phyloP scores from a whole-genome alignment of 2,888 invertebrate genomes.

The Flabesymbios commensalis region DNA sequence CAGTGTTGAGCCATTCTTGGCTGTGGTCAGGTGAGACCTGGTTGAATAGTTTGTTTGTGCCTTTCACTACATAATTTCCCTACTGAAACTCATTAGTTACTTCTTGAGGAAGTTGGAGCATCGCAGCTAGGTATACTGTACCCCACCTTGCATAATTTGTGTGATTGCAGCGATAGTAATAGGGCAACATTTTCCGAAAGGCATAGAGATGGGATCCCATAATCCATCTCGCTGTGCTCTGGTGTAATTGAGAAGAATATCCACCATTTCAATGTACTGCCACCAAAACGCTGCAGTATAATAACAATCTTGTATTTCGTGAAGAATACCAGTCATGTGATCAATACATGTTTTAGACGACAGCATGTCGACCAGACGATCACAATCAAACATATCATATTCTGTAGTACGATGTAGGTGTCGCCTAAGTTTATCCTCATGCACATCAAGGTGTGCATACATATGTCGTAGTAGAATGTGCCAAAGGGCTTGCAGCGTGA shows the following conservation, averaged over 20 bases:
- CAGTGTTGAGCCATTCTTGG: conserved; percentile 17
- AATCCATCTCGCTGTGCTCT: conserved; percentile 8
- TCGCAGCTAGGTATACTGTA: conserved; percentile 15
- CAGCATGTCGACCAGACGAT: background rate
- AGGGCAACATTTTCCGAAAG: conserved; percentile 10
- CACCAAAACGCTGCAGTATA: conserved; percentile 8
- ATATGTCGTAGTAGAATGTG: conserved; percentile 11
- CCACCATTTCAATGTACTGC: conserved; percentile 11
- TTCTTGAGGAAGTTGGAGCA: background rate
- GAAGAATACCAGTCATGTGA: background rate
- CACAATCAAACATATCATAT: background rate
- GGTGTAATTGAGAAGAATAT: conserved; percentile 12
- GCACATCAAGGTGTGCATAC: background rate
- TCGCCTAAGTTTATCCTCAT: background rate
- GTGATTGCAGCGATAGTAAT: conserved; percentile 8
- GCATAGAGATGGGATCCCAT: conserved; percentile 14
- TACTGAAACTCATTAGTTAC: conserved; percentile 11
- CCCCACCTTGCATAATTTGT: conserved; percentile 13
- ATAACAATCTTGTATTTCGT: too few relatives aligned
- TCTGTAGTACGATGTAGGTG: background rate
- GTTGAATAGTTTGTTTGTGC: conserved; percentile 10
- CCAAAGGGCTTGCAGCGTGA: conserved; percentile 13
- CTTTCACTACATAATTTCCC: conserved; percentile 25
- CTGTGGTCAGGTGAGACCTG: conserved; percentile 20
- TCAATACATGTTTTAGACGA: background rate